phyloP scores from a whole-genome alignment of 2,888 invertebrate species.

The Netelia inedita region DNA sequence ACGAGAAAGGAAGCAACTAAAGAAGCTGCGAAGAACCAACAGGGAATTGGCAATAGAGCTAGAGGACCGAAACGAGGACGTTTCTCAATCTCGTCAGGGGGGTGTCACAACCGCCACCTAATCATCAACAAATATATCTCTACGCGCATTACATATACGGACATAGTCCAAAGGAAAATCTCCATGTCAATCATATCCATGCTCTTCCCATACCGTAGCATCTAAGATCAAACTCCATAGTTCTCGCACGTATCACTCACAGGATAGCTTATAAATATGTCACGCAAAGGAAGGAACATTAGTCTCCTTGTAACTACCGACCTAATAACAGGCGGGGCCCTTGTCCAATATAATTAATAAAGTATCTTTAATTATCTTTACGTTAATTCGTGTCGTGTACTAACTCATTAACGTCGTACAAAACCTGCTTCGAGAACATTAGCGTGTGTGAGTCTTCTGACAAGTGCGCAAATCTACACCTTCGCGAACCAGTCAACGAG shows the following conservation, averaged over 20 bases:
- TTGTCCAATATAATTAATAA: too few species aligned
- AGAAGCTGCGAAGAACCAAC: slow-evolving; percentile 26
- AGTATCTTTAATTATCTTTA: not conserved
- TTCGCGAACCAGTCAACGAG: not conserved
- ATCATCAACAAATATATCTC: not conserved
- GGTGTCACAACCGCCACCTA: not conserved
- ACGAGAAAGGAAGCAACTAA: slow-evolving; percentile 15
- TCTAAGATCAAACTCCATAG: too few species aligned
- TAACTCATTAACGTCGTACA: not conserved
- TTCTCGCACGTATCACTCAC: too few species aligned
- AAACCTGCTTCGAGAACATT: too few species aligned
- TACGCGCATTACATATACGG: not conserved
- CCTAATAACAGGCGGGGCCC: too few species aligned
- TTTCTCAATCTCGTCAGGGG: slow-evolving; percentile 23
- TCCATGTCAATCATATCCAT: not conserved
- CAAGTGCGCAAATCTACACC: too few species aligned
- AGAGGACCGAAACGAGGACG: slow-evolving; percentile 19
- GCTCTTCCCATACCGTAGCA: not conserved
- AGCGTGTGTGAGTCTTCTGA: too few species aligned
- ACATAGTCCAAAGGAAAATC: not conserved
- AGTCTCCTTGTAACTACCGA: too few species aligned
- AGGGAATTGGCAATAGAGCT: not conserved
- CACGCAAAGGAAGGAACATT: not conserved
- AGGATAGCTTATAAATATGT: not conserved
- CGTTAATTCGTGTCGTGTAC: not conserved